Evolutionary conservation across 1,140 invertebrate genomes (phyloP).

Genomic region (Zaprionus capensis): DNA sequence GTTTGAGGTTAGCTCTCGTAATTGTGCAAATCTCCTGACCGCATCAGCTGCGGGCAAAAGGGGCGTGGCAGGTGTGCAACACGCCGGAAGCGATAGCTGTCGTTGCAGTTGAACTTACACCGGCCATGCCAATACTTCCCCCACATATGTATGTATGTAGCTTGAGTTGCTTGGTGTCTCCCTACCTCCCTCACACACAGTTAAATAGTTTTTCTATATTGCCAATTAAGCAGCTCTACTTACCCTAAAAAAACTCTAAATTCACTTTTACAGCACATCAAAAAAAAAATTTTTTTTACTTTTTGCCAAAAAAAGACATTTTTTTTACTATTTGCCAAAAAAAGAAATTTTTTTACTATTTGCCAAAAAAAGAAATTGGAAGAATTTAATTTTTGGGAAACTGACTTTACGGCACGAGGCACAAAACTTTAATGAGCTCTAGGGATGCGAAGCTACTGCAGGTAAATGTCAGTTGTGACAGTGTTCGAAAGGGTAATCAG

Average conservation of each 20-base stretch:
- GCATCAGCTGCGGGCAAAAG: constrained; percentile 4
- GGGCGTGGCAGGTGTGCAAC: constrained; percentile 12
- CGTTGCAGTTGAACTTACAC: constrained; percentile 28
- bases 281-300: neutral
- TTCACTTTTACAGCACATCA: neutral
- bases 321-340: neutral
- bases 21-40: constrained; percentile 40
- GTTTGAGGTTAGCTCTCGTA: constrained; percentile 10
- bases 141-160: too few species aligned
- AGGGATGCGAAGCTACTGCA: neutral
- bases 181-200: neutral
- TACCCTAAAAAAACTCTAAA: neutral
- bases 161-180: neutral
- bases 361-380: neutral
- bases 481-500: neutral
- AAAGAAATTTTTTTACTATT: neutral
- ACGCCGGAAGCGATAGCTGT: constrained; percentile 10
- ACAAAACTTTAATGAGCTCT: neutral
- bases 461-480: neutral
- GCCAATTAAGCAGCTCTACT: constrained; percentile 19
- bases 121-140: neutral
- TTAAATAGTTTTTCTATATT: neutral
- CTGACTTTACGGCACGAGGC: neutral
- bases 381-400: neutral
- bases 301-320: neutral